Conservation (phyloP, 1,140 invertebrate genomes). For the Cyclina sinensis region DNA sequence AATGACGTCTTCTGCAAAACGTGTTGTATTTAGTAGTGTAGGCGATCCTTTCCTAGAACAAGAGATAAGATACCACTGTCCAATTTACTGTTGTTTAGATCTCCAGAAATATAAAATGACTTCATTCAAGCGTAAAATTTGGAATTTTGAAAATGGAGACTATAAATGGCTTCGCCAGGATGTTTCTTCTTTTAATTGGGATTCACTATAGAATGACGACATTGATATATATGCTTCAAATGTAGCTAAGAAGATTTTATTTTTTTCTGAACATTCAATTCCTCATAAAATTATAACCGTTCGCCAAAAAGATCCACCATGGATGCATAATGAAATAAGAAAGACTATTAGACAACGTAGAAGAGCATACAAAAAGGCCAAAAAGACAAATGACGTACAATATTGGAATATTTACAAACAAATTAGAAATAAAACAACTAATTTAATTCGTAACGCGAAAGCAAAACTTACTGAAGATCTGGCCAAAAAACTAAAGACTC, state of each 20-base stretch:
- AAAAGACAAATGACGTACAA: background rate
- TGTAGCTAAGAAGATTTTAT: background rate
- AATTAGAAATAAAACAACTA: background rate
- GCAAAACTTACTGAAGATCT: background rate
- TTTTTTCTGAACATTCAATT: background rate
- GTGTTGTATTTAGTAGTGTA: too few species aligned
- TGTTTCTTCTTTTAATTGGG: background rate
- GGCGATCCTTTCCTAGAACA: too few species aligned
- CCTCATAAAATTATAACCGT: background rate
- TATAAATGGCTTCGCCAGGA: background rate
- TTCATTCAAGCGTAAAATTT: background rate
- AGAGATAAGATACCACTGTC: too few species aligned
- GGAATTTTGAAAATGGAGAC: background rate
- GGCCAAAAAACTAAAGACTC: background rate
- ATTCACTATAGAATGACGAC: background rate
- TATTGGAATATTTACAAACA: background rate
- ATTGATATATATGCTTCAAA: background rate
- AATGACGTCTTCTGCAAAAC: too few species aligned
- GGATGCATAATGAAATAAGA: too few species aligned
- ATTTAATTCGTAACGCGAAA: background rate
- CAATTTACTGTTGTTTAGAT: background rate
- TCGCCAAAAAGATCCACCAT: background rate
- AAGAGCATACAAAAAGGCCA: background rate
- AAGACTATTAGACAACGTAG: background rate
- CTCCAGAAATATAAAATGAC: background rate